Evolutionary conservation across 1,140 invertebrate species (phyloP), one percentile per base, ranked within the genome.

Genomic region (Drosophila ogumai): DNA sequence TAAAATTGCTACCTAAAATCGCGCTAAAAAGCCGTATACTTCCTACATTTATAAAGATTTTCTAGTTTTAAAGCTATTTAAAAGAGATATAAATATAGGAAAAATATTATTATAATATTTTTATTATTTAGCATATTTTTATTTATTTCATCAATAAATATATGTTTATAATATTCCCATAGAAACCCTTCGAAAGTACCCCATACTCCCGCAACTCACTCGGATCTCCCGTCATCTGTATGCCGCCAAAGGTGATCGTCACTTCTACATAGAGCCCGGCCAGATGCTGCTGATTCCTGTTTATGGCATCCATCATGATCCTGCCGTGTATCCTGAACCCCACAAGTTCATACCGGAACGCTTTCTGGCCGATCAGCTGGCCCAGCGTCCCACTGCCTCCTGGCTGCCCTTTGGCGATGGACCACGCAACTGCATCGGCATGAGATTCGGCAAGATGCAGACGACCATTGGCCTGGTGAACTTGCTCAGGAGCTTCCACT

Each of bases 371-470:
- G 93, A 93, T 43, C 91, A 94, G 41, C 52, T 90, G 12, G 50
- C 79, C 0, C 82, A 93, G 54, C 91, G 93, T 55, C 91, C 94
- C 60, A 93, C 93, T 0, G 93, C 90, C 55, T 82, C 93, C 2
- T 95, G 94, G 88, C 77, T 95, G 40, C 94, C 95, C 36, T 95
- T 95, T 76, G 94, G 94, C 36, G 93, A 94, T 73, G 94, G 94
- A 41, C 94, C 94, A 3, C 93, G 93, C 15, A 93, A 93, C 80
- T 94, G 94, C 72, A 94, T 94, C 60, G 94, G 94, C 0, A 86
- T 87, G 69, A 73, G 93, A 28, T 94, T 94, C 66, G 94, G 92
- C 7, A 86, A 93, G 55, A 92, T 94, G 88, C 93, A 93, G 65
- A 91, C 90, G 8, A 91, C 92, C 65, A 68, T 93, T 13, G 93